Evolutionary conservation across 2,888 invertebrate genomes (phyloP), one percentile per base, ranked within the genome.

Genomic region (Hybos culiciformis): DNA sequence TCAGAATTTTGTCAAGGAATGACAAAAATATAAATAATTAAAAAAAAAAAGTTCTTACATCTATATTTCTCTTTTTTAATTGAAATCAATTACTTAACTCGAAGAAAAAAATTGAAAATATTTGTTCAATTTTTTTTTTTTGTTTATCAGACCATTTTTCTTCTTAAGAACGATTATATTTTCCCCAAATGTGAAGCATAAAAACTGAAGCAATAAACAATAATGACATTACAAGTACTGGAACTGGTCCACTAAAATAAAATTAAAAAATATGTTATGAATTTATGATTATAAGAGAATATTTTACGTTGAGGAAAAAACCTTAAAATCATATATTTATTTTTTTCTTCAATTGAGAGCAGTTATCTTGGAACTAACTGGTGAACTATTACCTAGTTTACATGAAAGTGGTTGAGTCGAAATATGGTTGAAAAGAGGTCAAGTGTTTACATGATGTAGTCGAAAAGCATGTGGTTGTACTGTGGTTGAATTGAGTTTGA

Each of bases 121-220:
- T n/a, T n/a, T 29, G n/a, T 12, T n/a, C n/a, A n/a, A n/a, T n/a
- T 2, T n/a, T n/a, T 29, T 29, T 2, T 12, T 29, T 29, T 29
- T 36, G 36, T 20, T 20, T 8, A 36, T 21, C 20, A 20, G 20
- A 36, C 21, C 36, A 36, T 3, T 21, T 32, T 15, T 32, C 17
- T 17, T 12, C 47, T 61, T 78, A 83, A 57, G 86, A 81, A 60
- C 91, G 78, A 50, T 88, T 91, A 68, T 91, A 91, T 76, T 98
- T 98, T 65, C 97, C 98, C 98, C 98, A 99, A 66, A 99, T 99
- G 74, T 98, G 98, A 53, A 98, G 78, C 91, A 98, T 94, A 68
- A 98, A 98, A 43, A 98, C 98, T 41, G 96, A 97, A 19, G 97
- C 97, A 61, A 98, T 98, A 72, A 98, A 98, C 42, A 98, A 78